phyloP scores from a whole-genome alignment of 1,140 invertebrate species.

The Lasioglossum albipes region DNA sequence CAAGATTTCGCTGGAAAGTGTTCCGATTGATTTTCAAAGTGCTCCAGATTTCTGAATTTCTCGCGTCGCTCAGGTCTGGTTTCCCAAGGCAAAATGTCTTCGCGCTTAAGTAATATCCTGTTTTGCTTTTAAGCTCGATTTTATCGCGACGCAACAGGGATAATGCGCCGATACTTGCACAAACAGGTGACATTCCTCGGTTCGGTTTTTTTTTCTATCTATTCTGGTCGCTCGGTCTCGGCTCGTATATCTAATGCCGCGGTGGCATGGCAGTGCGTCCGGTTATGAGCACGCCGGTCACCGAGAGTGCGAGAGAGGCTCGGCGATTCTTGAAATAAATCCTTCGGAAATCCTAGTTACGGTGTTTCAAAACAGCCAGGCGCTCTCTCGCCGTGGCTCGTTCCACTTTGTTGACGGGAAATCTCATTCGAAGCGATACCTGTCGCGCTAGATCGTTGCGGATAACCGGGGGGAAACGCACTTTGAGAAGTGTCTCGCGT shows the following conservation, averaged over 20 bases:
- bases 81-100: conserved; percentile 62
- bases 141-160: conserved; percentile 32
- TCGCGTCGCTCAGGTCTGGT: conserved; percentile 30
- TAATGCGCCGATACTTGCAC: conserved; percentile 60
- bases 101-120: conserved; percentile 57
- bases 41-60: too few species aligned
- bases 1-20: too few species aligned
- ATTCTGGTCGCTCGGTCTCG: conserved; percentile 17
- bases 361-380: conserved; percentile 38
- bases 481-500: background rate
- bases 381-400: conserved; percentile 10
- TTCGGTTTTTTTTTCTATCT: conserved; percentile 43
- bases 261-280: conserved; percentile 38
- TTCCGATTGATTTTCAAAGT: too few species aligned
- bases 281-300: conserved; percentile 49
- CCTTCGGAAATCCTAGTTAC: conserved; percentile 36
- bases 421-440: conserved; percentile 4
- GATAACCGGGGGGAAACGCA: background rate
- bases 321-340: conserved; percentile 44
- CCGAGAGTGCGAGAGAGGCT: conserved; percentile 13
- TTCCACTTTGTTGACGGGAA: conserved; percentile 24
- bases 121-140: conserved; percentile 56
- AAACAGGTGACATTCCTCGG: conserved; percentile 65
- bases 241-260: conserved; percentile 59
- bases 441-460: background rate